phyloP scores from a whole-genome alignment of 2,888 invertebrate species.

The Perithous albicinctus region DNA sequence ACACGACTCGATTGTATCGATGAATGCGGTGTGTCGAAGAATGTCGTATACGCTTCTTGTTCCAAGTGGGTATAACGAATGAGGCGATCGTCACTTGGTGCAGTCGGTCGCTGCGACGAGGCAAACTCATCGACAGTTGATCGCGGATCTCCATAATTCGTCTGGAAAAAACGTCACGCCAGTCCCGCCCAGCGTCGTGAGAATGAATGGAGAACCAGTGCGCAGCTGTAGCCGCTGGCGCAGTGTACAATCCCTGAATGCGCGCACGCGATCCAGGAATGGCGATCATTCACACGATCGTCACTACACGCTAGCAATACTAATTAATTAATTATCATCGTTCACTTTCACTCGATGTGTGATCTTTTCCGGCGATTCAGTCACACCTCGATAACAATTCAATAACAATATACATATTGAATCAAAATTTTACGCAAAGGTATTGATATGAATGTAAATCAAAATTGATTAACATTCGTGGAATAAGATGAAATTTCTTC shows the following conservation, averaged over 20 bases:
- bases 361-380: not conserved
- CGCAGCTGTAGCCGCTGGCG: conserved; percentile 28
- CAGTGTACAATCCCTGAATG: conserved; percentile 35
- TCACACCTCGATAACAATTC: not conserved
- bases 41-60: conserved; percentile 67
- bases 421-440: not conserved
- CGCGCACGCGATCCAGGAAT: conserved; percentile 59
- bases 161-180: conserved; percentile 33
- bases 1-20: conserved; percentile 63
- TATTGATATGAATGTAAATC: not conserved
- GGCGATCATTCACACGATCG: conserved; percentile 63
- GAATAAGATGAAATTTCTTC: too few relatives aligned
- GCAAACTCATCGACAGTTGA: conserved; percentile 29
- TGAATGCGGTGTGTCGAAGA: conserved; percentile 64
- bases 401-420: not conserved
- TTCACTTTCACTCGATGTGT: conserved; percentile 17
- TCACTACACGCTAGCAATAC: conserved; percentile 41
- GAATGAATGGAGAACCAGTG: conserved; percentile 33
- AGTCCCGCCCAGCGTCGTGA: conserved; percentile 39
- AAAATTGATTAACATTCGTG: too few relatives aligned
- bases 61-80: conserved; percentile 17
- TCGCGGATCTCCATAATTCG: conserved; percentile 57
- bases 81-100: conserved; percentile 47
- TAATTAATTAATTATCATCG: conserved; percentile 59
- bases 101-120: conserved; percentile 43